Conservation (phyloP, 2,113 vertebrate genomes). For the Scomber scombrus region DNA sequence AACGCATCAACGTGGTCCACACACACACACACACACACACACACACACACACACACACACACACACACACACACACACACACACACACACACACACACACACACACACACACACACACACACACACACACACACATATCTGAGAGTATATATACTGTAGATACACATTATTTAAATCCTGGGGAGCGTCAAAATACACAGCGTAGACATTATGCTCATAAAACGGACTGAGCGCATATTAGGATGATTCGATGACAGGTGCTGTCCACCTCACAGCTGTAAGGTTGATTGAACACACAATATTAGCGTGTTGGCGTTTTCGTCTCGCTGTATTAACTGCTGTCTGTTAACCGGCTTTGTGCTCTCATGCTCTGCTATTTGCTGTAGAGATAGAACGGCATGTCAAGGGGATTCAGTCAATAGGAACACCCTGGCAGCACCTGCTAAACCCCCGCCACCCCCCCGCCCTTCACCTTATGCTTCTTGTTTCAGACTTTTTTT, state of each 20-base stretch:
- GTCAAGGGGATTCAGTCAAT: conserved; percentile 43
- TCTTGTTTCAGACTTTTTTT: conserved; percentile 18
- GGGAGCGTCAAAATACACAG: conserved; percentile 1
- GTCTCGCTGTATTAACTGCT: conserved; percentile 45
- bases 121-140: background rate
- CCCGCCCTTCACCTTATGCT: conserved; percentile 2
- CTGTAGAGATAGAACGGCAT: conserved; percentile 29
- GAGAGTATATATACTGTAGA: conserved; percentile 18
- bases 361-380: conserved; percentile 13
- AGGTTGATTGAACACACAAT: conserved; percentile 60
- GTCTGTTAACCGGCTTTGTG: conserved; percentile 31
- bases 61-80: conserved; percentile 2
- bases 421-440: conserved; percentile 16
- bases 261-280: conserved; percentile 32
- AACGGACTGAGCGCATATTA: conserved; percentile 13
- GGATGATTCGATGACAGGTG: conserved; percentile 32
- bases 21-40: conserved; percentile 4
- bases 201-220: conserved; percentile 21
- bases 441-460: background rate
- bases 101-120: background rate
- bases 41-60: conserved; percentile 6
- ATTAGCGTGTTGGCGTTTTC: conserved; percentile 36
- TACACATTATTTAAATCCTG: conserved; percentile 25
- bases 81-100: background rate
- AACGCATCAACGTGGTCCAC: conserved; percentile 12